Base-by-base conservation (phyloP, 2,888 invertebrate species). In the Clusia tigrina region DNA sequence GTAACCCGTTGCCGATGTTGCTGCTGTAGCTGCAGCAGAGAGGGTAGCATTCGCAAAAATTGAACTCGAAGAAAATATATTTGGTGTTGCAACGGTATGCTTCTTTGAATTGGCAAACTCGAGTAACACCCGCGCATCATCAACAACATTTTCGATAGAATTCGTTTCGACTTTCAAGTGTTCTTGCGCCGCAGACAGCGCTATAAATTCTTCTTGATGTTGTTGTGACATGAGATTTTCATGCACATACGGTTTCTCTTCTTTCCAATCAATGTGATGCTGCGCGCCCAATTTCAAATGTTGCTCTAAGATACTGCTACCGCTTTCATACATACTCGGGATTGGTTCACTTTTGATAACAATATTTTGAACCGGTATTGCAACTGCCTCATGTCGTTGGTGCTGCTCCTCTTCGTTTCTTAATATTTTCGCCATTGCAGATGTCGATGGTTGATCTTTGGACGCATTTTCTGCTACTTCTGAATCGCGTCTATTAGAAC, bases 101-200 rank as follows among this genome's bases (percentile, higher is more conserved):
- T 79, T 78, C 62, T 77, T 80, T 0, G 79, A 80, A 52, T 77
- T 78, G 18, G 79, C 80, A 67, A 81, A 80, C 59, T 80, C 80
- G 2, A 81, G 70, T 25, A 80, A 59, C 0, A 81, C 80, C 1
- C 78, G 74, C 0, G 81, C 80, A 17, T 79, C 80, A 15, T 79
- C 80, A 48, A 65, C 64, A 10, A 75, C 80, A 32, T 74, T 74
- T 17, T 67, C 72, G 1, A 67, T 32, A 6, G 75, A 67, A 56
- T 70, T 70, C n/a, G 20, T 18, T 59, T 64, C 64, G 25, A 60
- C 53, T 23, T 64, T 57, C 9, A 24, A 17, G 22, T 23, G 22
- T 15, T 9, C 15, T 15, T 2, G 55, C 64, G 63, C n/a, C n/a
- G n/a, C n/a, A n/a, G n/a, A n/a, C n/a, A n/a, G n/a, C n/a, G n/a